phyloP scores from a whole-genome alignment of 2,888 invertebrate species.

The Drosophila quinaria region DNA sequence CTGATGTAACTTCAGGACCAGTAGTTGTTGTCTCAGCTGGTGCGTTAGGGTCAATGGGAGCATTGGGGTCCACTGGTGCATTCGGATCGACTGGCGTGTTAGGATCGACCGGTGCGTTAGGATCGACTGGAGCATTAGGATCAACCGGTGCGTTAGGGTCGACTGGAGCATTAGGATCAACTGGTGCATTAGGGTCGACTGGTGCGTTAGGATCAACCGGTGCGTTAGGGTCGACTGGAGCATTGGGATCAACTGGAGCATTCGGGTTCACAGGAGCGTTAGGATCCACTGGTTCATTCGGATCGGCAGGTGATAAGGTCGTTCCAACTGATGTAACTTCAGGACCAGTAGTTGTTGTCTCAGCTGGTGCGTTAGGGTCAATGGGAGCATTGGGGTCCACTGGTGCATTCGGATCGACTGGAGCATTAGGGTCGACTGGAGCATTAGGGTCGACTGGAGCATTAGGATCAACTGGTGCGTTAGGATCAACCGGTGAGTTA shows the following conservation, averaged over 20 bases:
- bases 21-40: too few species aligned
- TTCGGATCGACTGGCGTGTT: slow-evolving; percentile 26
- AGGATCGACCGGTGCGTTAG: slow-evolving; percentile 2
- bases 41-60: slow-evolving; percentile 23
- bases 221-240: not conserved
- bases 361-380: slow-evolving; percentile 16
- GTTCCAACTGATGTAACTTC: not conserved
- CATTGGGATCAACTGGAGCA: not conserved
- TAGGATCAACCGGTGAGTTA: slow-evolving; percentile 10
- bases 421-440: slow-evolving; percentile 18
- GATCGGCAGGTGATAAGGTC: not conserved
- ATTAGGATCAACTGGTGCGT: not conserved
- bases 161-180: not conserved
- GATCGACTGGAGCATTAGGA: not conserved
- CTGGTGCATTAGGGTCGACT: not conserved
- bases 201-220: not conserved
- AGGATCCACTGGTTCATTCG: not conserved
- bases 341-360: not conserved
- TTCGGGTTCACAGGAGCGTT: not conserved
- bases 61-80: slow-evolving; percentile 36
- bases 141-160: not conserved
- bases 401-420: slow-evolving; percentile 11
- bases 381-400: slow-evolving; percentile 3
- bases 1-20: too few species aligned
- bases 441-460: slow-evolving; percentile 2